Conservation (phyloP, 1,140 invertebrate genomes). For the Asbolus verrucosus region DNA sequence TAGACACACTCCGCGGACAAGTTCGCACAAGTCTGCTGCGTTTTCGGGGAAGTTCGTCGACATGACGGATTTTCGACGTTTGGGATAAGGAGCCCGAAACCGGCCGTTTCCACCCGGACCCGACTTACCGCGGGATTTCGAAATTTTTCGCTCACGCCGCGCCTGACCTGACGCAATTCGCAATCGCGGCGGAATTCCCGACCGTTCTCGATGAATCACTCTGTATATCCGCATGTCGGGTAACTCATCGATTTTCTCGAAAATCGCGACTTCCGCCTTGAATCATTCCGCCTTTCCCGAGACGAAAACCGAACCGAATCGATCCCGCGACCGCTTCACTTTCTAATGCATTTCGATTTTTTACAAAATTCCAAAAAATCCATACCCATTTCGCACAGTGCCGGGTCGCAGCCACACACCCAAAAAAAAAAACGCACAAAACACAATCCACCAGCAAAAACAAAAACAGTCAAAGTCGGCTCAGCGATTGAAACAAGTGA, state of each 20-base stretch:
- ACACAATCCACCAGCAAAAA: slow-evolving; percentile 1
- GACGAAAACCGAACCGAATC: too few relatives aligned
- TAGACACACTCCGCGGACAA: slow-evolving; percentile 43
- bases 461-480: slow-evolving; percentile 25
- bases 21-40: slow-evolving; percentile 51
- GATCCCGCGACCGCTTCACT: too few relatives aligned
- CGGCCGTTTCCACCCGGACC: background rate
- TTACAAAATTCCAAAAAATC: too few relatives aligned
- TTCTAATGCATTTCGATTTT: too few relatives aligned
- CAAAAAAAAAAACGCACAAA: too few relatives aligned
- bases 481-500: background rate
- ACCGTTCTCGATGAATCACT: background rate
- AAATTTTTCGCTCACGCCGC: too few relatives aligned
- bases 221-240: background rate
- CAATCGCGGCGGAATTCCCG: slow-evolving; percentile 5
- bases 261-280: too few relatives aligned
- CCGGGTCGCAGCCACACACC: background rate
- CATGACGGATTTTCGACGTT: background rate
- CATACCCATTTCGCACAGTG: slow-evolving; percentile 5
- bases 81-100: background rate
- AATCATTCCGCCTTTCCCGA: too few relatives aligned
- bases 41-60: slow-evolving; percentile 42
- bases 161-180: background rate
- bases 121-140: too few relatives aligned
- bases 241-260: too few relatives aligned